Percentiles rank a stretch among this genome's conserved stretches.
Conservation (phyloP, 2,797 vertebrate species). For the Cephalopachus bancanus region DNA sequence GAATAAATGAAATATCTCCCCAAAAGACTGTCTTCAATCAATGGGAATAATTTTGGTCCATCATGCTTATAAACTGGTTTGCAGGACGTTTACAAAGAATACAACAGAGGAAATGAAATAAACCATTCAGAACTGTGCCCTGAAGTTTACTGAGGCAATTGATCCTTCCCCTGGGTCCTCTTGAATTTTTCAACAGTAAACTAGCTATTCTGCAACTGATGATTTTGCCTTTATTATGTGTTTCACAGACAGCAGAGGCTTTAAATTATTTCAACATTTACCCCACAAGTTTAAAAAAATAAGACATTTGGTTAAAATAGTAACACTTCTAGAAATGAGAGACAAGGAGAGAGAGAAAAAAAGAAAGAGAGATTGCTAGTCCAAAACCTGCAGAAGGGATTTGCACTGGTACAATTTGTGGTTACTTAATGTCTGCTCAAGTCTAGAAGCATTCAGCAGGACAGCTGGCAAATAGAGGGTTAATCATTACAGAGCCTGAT, state of each 20-base stretch:
- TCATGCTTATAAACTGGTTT: constrained; percentile 33
- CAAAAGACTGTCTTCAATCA: neutral
- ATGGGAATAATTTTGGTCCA: neutral
- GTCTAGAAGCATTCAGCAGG: constrained; percentile 58
- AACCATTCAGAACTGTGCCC: constrained; percentile 57
- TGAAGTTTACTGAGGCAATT: constrained; percentile 51
- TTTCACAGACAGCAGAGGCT: constrained; percentile 9
- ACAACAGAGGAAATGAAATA: constrained; percentile 58
- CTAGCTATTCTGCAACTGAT: constrained; percentile 38
- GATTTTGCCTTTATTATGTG: neutral
- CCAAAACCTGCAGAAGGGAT: constrained; percentile 2
- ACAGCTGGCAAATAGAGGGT: constrained; percentile 80
- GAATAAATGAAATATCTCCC: neutral
- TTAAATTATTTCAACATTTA: neutral
- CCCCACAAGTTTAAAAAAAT: neutral
- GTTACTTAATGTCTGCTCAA: constrained; percentile 15
- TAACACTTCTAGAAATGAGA: neutral
- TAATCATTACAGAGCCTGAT: constrained; percentile 80
- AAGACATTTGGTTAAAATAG: constrained; percentile 20
- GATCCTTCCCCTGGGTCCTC: constrained; percentile 67
- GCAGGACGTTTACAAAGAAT: constrained; percentile 48
- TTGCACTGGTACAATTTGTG: constrained; percentile 30
- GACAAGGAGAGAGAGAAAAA: neutral
- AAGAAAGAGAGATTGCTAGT: neutral
- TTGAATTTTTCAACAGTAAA: constrained; percentile 80